A percentile compares a stretch with the other conserved stretches of the same genome.
These are phyloP conservation scores for Polypterus senegalus DNA, from an alignment of 2,113 vertebrate genomes.

Conservation along the genomic window DNA sequence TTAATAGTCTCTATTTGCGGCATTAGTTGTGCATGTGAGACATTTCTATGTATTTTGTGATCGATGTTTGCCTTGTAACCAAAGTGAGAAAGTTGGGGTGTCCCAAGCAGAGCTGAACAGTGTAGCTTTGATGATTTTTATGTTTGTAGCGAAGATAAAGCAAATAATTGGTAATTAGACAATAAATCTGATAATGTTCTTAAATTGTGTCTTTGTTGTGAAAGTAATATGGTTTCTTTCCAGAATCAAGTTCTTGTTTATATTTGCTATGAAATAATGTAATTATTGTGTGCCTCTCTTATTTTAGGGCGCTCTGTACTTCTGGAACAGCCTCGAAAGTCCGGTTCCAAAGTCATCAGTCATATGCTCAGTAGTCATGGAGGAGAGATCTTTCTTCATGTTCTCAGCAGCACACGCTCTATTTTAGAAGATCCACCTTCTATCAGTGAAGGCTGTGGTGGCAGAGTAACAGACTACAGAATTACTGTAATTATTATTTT, in stretches of 20 bases:
- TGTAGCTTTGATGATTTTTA: too few relatives aligned
- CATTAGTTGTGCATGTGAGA: too few relatives aligned
- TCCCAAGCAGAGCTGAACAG: too few relatives aligned
- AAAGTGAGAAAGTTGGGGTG: too few relatives aligned
- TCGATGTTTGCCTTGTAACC: too few relatives aligned
- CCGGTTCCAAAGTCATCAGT: constrained; percentile 95
- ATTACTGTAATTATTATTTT: constrained; percentile 68
- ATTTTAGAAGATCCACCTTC: constrained; percentile 94
- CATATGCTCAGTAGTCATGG: constrained; percentile 98
- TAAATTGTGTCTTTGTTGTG: neutral
- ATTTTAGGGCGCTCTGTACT: constrained; percentile 85
- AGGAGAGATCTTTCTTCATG: constrained; percentile 92
- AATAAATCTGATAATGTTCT: neutral
- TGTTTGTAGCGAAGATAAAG: too few relatives aligned
- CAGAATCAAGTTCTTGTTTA: neutral
- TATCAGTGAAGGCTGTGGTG: constrained; percentile 93
- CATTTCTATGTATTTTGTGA: too few relatives aligned
- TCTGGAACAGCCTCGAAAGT: constrained; percentile 89
- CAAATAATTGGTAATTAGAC: neutral
- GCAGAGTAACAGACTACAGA: constrained; percentile 92
- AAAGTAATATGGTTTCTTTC: neutral
- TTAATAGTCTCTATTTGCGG: too few relatives aligned
- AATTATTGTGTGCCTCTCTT: constrained; percentile 3
- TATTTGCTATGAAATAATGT: too few relatives aligned
- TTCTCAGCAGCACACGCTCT: constrained; percentile 88